Percentiles rank a stretch among this genome's conserved stretches.
phyloP scores from a whole-genome alignment of 2,888 invertebrate species.

The Cerastis rubricosa region DNA sequence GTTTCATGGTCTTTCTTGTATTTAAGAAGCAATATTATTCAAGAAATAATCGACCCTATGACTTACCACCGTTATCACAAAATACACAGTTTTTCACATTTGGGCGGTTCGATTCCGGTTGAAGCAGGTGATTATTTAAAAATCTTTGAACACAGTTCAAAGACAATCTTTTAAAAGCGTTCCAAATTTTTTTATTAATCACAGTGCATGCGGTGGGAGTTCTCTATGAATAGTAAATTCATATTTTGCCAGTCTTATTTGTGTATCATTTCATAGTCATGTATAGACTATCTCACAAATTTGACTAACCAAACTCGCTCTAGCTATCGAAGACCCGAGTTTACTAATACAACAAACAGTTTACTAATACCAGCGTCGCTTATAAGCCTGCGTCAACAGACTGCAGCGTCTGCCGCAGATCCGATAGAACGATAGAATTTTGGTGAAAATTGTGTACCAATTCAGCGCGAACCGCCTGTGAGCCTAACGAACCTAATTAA shows the following conservation, averaged over 20 bases:
- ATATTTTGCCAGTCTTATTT: not conserved
- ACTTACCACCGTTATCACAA: too few relatives aligned
- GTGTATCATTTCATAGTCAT: not conserved
- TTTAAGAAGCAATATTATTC: too few relatives aligned
- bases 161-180: too few relatives aligned
- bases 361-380: not conserved
- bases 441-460: conserved; percentile 19
- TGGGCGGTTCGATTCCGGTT: too few relatives aligned
- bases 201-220: too few relatives aligned
- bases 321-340: not conserved
- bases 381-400: not conserved
- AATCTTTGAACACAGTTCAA: too few relatives aligned
- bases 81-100: too few relatives aligned
- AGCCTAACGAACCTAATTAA: conserved; percentile 16
- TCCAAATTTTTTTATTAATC: too few relatives aligned
- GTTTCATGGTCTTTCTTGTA: too few relatives aligned
- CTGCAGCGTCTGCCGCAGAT: conserved; percentile 1
- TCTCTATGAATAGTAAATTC: not conserved
- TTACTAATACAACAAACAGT: not conserved
- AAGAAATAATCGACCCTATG: too few relatives aligned
- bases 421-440: conserved; percentile 21
- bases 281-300: not conserved
- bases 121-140: too few relatives aligned
- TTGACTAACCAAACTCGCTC: not conserved
- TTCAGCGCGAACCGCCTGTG: not conserved